These are phyloP conservation scores for Cancer borealis DNA, from an alignment of 2,888 invertebrate genomes.

Conservation along the genomic window DNA sequence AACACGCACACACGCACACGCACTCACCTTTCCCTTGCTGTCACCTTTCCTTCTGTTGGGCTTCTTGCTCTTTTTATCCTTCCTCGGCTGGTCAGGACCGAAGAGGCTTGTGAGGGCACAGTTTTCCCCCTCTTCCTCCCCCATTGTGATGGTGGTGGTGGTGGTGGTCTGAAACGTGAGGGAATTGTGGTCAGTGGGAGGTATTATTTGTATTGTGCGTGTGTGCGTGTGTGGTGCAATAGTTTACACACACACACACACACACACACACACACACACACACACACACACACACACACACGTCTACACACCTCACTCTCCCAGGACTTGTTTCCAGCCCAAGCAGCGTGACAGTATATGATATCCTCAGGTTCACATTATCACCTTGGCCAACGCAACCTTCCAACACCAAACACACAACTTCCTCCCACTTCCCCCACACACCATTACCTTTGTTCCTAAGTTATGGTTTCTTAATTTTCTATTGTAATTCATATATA, in stretches of 20 bases:
- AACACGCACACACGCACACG: neutral
- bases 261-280: neutral
- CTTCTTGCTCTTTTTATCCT: conserved; percentile 41
- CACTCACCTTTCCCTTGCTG: conserved; percentile 11
- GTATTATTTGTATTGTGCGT: neutral
- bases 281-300: neutral
- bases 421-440: too few relatives aligned
- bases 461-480: too few relatives aligned
- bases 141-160: conserved; percentile 28
- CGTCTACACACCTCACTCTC: too few relatives aligned
- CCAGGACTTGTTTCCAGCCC: neutral
- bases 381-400: neutral
- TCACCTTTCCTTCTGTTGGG: neutral
- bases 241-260: neutral
- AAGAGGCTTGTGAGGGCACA: conserved; percentile 18
- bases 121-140: neutral
- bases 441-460: too few relatives aligned
- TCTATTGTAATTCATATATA: too few relatives aligned
- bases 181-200: neutral
- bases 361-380: neutral
- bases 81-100: conserved; percentile 22
- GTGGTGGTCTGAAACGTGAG: neutral
- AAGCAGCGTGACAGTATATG: neutral
- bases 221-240: neutral
- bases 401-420: neutral